Conservation (phyloP, 2,113 vertebrate species). For the Sander lucioperca region DNA sequence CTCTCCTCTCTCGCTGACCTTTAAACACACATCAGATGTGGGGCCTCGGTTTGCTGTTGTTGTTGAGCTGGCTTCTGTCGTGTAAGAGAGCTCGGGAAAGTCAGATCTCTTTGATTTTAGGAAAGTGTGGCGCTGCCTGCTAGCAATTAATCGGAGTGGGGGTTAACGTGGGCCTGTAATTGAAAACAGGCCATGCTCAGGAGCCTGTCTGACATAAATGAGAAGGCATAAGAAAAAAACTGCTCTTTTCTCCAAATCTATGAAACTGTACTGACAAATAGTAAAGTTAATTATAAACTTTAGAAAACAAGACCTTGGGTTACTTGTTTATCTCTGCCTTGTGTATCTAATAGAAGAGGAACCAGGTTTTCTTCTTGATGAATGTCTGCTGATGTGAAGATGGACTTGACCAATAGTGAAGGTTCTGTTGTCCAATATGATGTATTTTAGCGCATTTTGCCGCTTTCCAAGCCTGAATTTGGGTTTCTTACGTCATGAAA, state of each 20-base stretch:
- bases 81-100: conserved; percentile 48
- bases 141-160: conserved; percentile 70
- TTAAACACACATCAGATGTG: conserved; percentile 76
- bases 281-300: not conserved
- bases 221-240: not conserved
- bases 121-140: conserved; percentile 57
- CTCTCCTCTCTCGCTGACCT: conserved; percentile 25
- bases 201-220: conserved; percentile 35
- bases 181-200: conserved; percentile 67
- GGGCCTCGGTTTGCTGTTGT: conserved; percentile 31
- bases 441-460: not conserved
- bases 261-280: not conserved
- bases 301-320: not conserved
- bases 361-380: not conserved
- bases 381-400: not conserved
- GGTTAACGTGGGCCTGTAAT: conserved; percentile 69
- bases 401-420: not conserved
- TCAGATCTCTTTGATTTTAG: conserved; percentile 63
- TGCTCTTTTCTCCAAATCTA: conserved; percentile 2
- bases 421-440: not conserved
- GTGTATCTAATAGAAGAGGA: not conserved
- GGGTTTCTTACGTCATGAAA: not conserved
- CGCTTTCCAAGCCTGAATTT: not conserved
- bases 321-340: not conserved
- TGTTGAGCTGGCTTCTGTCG: conserved; percentile 48